phyloP scores from a whole-genome alignment of 2,888 invertebrate species.

The Colostygia pectinataria region DNA sequence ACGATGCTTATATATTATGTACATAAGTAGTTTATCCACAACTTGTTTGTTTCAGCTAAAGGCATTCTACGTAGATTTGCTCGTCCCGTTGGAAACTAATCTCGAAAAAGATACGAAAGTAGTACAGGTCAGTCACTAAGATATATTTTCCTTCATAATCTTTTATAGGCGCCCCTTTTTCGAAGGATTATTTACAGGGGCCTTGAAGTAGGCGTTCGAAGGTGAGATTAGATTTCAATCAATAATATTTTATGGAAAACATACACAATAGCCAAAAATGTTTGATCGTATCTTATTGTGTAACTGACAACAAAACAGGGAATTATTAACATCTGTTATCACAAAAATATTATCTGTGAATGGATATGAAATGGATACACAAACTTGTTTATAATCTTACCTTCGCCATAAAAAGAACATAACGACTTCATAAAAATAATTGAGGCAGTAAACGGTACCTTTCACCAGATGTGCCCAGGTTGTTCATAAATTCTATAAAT shows the following conservation, averaged over 20 bases:
- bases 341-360: neutral
- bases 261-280: constrained; percentile 3
- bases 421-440: constrained; percentile 30
- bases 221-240: constrained; percentile 64
- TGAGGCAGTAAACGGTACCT: constrained; percentile 19
- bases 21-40: constrained; percentile 37
- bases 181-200: constrained; percentile 58
- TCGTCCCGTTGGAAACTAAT: constrained; percentile 96
- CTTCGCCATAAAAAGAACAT: constrained; percentile 24
- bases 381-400: constrained; percentile 1
- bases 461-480: constrained; percentile 31
- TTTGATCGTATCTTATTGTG: constrained; percentile 2
- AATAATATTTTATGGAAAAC: constrained; percentile 55
- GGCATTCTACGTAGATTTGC: constrained; percentile 96
- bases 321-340: neutral
- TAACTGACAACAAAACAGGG: neutral
- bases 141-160: constrained; percentile 56
- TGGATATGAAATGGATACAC: neutral
- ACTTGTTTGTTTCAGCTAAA: constrained; percentile 87
- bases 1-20: constrained; percentile 39
- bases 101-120: constrained; percentile 97
- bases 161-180: constrained; percentile 52
- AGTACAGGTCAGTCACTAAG: constrained; percentile 87
- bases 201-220: constrained; percentile 41
- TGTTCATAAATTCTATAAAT: constrained; percentile 26